These are phyloP conservation scores for Nyctereutes procyonoides DNA, from an alignment of 2,113 vertebrate species.

Conservation along the genomic window DNA sequence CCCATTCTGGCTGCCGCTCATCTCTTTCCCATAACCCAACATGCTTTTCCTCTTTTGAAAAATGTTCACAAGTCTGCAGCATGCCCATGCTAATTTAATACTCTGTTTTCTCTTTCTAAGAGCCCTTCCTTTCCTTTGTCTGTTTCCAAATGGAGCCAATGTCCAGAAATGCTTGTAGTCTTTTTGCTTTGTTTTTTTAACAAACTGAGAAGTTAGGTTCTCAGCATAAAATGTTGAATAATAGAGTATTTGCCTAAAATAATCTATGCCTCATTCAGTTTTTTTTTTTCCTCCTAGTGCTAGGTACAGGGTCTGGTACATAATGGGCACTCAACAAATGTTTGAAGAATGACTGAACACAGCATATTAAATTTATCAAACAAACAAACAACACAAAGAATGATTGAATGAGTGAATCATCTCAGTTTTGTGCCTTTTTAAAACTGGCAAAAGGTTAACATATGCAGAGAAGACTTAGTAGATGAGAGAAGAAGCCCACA, in stretches of 20 bases:
- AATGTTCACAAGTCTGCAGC: neutral
- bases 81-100: neutral
- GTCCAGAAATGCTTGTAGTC: neutral
- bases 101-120: neutral
- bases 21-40: conserved; percentile 33
- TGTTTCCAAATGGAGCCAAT: neutral
- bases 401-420: conserved; percentile 71
- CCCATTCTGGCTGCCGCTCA: neutral
- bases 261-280: conserved; percentile 37
- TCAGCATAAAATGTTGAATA: conserved; percentile 46
- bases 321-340: conserved; percentile 43
- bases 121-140: neutral
- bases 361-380: neutral
- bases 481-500: conserved; percentile 58
- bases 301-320: conserved; percentile 1
- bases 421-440: conserved; percentile 55
- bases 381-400: conserved; percentile 12
- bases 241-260: conserved; percentile 64
- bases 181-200: conserved; percentile 61
- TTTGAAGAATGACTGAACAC: conserved; percentile 70
- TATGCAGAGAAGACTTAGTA: conserved; percentile 72
- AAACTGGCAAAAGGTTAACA: conserved; percentile 78
- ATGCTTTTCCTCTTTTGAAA: neutral
- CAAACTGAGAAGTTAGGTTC: conserved; percentile 29
- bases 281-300: neutral